Evolutionary conservation across 1,140 invertebrate genomes (phyloP), one percentile per base, ranked within the genome.

Genomic region (Lethrus apterus): DNA sequence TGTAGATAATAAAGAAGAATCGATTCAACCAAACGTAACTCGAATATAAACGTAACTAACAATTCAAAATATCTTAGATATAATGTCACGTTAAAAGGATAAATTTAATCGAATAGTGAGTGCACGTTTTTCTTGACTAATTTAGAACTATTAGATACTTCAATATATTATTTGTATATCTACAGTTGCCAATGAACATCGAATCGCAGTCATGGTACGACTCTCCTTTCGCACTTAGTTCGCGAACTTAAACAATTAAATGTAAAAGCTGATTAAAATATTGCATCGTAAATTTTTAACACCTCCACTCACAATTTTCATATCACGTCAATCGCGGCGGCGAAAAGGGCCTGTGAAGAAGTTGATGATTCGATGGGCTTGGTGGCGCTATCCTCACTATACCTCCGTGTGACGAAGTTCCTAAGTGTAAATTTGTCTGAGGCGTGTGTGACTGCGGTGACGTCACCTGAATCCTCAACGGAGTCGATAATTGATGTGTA

Each of bases 261-360:
- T 48, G 32, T 43, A 24, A 35, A 48, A 52, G 40, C 40, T 7
- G 2, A 15, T 48, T 49, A 55, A 21, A 57, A 59, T 56, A 60
- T 60, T 59, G 56, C 58, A 59, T 40, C 52, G 48, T 55, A 34
- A 55, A 43, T 41, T 44, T 48, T 15, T 47, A 41, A 35, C 18
- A 30, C 7, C 50, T 42, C 54, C 56, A 56, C 20, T 53, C 52
- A 13, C 46, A 38, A 11, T 43, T 43, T 43, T 65, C 59, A 65
- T 75, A 73, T 75, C 64, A 75, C 71, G 65, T 73, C 60, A 59
- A 62, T 49, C 67, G 58, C 3, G 70, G 61, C 33, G 72, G 73
- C 29, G 73, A 75, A 56, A 74, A 75, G 31, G 73, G 73, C 48
- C 73, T 55, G 52, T 75, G 73, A 35, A 75, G 50, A 33, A 71